Base-by-base conservation (phyloP, 1,140 invertebrate genomes). In the Prorops nasuta region DNA sequence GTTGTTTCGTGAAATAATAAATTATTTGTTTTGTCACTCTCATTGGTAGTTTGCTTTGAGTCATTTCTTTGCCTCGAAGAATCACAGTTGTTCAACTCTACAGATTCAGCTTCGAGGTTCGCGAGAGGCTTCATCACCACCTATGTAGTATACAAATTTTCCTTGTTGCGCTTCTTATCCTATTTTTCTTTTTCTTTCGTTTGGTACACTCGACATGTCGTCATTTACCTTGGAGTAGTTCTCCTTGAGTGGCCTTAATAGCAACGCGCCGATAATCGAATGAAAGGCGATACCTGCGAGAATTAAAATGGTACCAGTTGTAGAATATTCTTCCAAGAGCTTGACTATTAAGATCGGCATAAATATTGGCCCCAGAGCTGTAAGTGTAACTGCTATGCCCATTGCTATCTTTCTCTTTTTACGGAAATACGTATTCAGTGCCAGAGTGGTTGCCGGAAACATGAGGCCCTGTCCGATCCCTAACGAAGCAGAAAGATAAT, bases 351-450 rank as follows among this genome's bases (percentile, higher is more conserved):
- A 64, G 48, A 85, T 82, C 0, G 88, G 89, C 79, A 90, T 85
- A 3, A 88, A 54, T 56, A 88, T 86, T 56, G 88, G 87, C 4
- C 89, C 88, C 1, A 89, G 56, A 15, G 85, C 87, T 24, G 86
- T 87, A 10, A 87, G 79, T 1, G 86, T 86, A 71, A 87, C 83
- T 0, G 86, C 81, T 1, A 87, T 64, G 6, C 87, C 86, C 38
- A 88, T 83, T 1, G 88, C 88, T 19, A 81, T 72, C 32, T 82
- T 83, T 41, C 87, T 82, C 64, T 80, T 84, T 46, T 77, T 74
- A 28, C 72, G 79, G 52, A 91, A 91, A 63, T 88, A 90, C 0
- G 84, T 81, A 63, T 88, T 88, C 3, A 90, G 76, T 3, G 87
- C 84, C 43, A 90, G 77, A 24, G 10, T 60, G 4, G 58, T 57